Conservation (phyloP, 2,888 invertebrate genomes). For the Oscheius myriophilus region DNA sequence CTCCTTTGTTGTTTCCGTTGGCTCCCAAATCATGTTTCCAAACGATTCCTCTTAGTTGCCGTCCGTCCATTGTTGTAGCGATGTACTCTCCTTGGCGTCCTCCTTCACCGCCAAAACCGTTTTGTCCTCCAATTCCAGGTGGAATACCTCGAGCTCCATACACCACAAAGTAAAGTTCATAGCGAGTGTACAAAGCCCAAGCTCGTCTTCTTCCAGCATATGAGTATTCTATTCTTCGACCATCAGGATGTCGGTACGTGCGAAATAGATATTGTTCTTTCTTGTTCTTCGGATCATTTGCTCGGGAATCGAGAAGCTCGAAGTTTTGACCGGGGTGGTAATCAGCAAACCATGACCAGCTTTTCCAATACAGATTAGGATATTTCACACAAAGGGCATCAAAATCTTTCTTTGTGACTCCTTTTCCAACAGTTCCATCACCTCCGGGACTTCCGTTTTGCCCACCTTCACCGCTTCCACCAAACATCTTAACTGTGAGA, state of each 20-base stretch:
- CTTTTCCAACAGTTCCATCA: slow-evolving; percentile 10
- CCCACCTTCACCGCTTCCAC: slow-evolving; percentile 15
- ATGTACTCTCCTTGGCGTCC: slow-evolving; percentile 13
- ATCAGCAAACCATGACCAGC: neutral
- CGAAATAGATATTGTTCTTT: neutral
- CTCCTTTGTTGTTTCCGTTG: slow-evolving; percentile 12
- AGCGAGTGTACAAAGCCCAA: slow-evolving; percentile 6
- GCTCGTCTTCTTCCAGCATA: slow-evolving; percentile 17
- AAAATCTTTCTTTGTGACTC: neutral
- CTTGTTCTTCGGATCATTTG: neutral
- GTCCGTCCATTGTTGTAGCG: neutral
- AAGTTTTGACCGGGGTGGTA: slow-evolving; percentile 4
- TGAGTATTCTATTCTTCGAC: slow-evolving; percentile 20
- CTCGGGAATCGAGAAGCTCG: neutral
- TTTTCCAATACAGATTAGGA: slow-evolving; percentile 6
- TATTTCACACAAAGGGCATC: neutral
- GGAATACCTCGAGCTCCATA: slow-evolving; percentile 18
- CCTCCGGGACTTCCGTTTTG: slow-evolving; percentile 18
- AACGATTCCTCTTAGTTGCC: neutral
- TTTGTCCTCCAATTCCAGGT: slow-evolving; percentile 21
- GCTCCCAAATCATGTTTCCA: neutral
- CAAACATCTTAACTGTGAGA: slow-evolving; percentile 6
- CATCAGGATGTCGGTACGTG: slow-evolving; percentile 8
- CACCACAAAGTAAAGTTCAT: slow-evolving; percentile 27
- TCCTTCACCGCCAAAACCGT: slow-evolving; percentile 31